Percentiles rank a stretch among this genome's conserved stretches.
These are phyloP conservation scores for Brachionus sp. DNA, from an alignment of 1,140 invertebrate genomes.

Conservation along the genomic window DNA sequence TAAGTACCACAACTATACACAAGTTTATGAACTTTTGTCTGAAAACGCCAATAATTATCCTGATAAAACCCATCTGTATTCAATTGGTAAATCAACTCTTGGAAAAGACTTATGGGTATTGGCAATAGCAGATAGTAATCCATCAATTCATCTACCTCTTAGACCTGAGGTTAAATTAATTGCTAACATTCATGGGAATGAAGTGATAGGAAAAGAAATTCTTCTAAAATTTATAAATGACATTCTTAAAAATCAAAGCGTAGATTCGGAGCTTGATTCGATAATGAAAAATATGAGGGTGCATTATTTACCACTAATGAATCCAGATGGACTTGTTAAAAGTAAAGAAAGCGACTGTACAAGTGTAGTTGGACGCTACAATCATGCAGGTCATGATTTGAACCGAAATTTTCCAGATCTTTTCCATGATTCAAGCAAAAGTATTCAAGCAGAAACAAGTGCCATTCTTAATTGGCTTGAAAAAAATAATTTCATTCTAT, in stretches of 20 bases:
- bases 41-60: constrained; percentile 64
- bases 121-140: background rate
- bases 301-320: constrained; percentile 79
- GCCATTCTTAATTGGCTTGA: constrained; percentile 87
- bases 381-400: constrained; percentile 79
- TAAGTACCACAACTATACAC: constrained; percentile 14
- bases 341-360: background rate
- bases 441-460: constrained; percentile 75
- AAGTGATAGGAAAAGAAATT: constrained; percentile 77
- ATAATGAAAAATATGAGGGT: constrained; percentile 75
- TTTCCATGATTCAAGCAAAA: background rate
- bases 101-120: constrained; percentile 27
- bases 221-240: constrained; percentile 78
- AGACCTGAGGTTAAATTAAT: constrained; percentile 80
- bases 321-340: constrained; percentile 67
- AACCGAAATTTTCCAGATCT: constrained; percentile 94
- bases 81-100: constrained; percentile 78
- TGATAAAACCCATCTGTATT: constrained; percentile 75
- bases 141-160: background rate
- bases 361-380: constrained; percentile 74
- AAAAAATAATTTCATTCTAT: constrained; percentile 82
- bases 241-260: constrained; percentile 73
- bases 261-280: constrained; percentile 65
- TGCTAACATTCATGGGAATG: constrained; percentile 87
- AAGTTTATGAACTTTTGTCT: background rate